Evolutionary conservation across 2,797 vertebrate species (phyloP).

Genomic region (Ctenosaura bakeri): DNA sequence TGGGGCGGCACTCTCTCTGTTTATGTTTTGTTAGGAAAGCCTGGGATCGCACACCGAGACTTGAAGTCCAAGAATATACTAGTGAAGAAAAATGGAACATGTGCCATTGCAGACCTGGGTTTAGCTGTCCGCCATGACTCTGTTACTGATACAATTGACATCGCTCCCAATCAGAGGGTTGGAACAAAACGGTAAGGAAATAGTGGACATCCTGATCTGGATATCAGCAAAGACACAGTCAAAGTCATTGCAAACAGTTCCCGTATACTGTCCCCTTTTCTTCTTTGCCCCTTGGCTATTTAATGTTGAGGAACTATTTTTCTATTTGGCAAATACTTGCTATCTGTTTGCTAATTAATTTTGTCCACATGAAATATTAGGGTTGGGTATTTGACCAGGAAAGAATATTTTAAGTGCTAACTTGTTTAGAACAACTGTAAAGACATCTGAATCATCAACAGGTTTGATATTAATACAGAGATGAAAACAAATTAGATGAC

Average conservation of each 20-base stretch:
- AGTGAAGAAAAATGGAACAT: conserved; percentile 97
- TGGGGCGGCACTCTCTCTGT: background rate
- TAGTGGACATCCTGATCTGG: background rate
- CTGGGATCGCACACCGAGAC: conserved; percentile 97
- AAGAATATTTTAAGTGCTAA: background rate
- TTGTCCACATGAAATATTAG: background rate
- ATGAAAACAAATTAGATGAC: background rate
- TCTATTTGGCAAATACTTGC: background rate
- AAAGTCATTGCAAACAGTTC: background rate
- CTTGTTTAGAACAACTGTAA: background rate
- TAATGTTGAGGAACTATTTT: background rate
- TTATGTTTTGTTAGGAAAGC: conserved; percentile 88
- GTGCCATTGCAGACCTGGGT: conserved; percentile 97
- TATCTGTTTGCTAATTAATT: background rate
- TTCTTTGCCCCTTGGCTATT: background rate
- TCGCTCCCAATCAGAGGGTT: conserved; percentile 97
- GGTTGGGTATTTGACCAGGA: background rate
- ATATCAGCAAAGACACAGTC: rapidly evolving
- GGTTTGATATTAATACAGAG: background rate
- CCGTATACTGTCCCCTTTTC: background rate
- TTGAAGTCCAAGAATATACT: conserved; percentile 99
- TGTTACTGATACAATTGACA: conserved; percentile 96
- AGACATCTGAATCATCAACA: background rate
- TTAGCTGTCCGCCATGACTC: conserved; percentile 97
- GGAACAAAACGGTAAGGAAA: conserved; percentile 93